Evolutionary conservation across 2,113 vertebrate species (phyloP).

Genomic region (Hiodon alosoides): DNA sequence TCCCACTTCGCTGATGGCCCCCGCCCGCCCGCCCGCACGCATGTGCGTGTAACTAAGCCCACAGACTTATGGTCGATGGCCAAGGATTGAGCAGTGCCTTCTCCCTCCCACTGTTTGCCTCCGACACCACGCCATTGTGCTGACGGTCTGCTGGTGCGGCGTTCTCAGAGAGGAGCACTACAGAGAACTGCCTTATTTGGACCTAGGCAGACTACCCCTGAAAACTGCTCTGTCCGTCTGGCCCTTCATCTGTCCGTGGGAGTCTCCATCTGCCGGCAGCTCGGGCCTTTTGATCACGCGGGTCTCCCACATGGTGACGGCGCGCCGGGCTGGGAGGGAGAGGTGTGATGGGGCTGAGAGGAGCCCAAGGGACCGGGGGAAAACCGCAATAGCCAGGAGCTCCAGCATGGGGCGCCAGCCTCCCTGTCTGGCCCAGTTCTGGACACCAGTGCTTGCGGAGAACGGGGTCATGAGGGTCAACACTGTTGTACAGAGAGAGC

Average conservation of each 20-base stretch:
- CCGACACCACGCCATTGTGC: background rate
- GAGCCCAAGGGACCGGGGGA: background rate
- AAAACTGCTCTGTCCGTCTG: background rate
- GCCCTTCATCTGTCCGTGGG: background rate
- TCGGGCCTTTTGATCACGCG: background rate
- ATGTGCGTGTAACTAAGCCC: background rate
- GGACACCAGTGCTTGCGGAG: too few species aligned
- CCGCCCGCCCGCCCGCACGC: background rate
- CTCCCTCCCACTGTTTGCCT: background rate
- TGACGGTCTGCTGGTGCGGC: constrained; percentile 1
- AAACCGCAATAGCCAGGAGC: too few species aligned
- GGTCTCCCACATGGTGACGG: background rate
- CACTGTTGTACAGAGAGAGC: too few species aligned
- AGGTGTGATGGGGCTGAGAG: background rate
- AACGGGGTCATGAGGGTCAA: too few species aligned
- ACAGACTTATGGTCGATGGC: background rate
- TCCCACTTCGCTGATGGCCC: constrained; percentile 27
- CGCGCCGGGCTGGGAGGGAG: background rate
- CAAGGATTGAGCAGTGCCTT: background rate
- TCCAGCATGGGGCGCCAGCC: too few species aligned
- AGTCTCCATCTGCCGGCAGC: background rate
- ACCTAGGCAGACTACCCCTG: background rate
- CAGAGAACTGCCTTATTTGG: background rate
- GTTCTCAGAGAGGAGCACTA: background rate
- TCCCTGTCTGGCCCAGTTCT: too few species aligned